Percentiles rank a stretch among this genome's conserved stretches.
phyloP scores from a whole-genome alignment of 2,113 vertebrate genomes.

The Hemichromis elongatus region DNA sequence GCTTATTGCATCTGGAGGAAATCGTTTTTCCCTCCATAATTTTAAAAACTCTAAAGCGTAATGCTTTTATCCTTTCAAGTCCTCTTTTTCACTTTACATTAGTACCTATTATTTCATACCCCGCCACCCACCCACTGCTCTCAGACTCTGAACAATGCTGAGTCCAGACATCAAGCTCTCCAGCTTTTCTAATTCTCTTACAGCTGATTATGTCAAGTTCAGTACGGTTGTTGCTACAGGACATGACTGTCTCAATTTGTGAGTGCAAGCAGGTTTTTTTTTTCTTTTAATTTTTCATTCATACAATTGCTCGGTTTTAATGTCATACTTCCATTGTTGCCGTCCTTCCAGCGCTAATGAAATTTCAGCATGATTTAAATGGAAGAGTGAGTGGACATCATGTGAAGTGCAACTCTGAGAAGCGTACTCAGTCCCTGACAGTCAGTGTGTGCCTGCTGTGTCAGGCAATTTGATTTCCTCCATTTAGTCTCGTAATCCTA shows the following conservation, averaged over 20 bases:
- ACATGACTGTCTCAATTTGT: not conserved
- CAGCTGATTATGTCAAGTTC: not conserved
- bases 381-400: not conserved
- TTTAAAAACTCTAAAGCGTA: not conserved
- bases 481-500: slow-evolving; percentile 64
- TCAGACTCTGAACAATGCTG: not conserved
- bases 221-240: not conserved
- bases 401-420: slow-evolving; percentile 11
- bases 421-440: slow-evolving; percentile 22
- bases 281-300: not conserved
- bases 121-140: not conserved
- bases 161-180: not conserved
- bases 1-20: not conserved
- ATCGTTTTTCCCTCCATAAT: not conserved
- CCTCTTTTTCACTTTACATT: not conserved
- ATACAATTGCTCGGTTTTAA: not conserved
- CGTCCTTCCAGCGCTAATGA: not conserved
- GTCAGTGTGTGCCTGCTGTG: slow-evolving; percentile 43
- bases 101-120: not conserved
- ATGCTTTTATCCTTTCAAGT: not conserved
- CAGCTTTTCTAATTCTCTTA: slow-evolving; percentile 16
- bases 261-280: not conserved
- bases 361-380: not conserved
- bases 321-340: not conserved
- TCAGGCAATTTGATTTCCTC: slow-evolving; percentile 68